Evolutionary conservation across 64 coral and sea anemone species (phyloP).

Genomic region (Porites lutea): DNA sequence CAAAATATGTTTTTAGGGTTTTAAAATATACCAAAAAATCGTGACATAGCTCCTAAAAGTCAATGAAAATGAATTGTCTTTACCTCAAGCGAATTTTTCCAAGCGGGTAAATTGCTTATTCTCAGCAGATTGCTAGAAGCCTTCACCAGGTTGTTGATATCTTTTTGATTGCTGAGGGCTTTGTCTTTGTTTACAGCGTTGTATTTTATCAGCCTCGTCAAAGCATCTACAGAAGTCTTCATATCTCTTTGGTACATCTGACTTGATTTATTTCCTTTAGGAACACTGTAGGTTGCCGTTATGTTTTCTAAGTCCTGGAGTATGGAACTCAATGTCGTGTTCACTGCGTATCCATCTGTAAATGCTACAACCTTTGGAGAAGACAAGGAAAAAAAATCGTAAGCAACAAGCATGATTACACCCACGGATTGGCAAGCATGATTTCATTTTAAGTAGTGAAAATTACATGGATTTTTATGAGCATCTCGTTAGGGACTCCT

Average conservation of each 20-base stretch:
- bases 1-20: too few relatives aligned
- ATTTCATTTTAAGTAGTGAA: too few relatives aligned
- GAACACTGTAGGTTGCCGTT: not conserved
- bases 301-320: not conserved
- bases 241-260: not conserved
- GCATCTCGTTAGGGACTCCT: too few relatives aligned
- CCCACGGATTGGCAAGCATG: too few relatives aligned
- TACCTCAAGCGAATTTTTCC: constrained; percentile 2
- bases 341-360: constrained; percentile 1
- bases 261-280: not conserved
- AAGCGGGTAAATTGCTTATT: not conserved
- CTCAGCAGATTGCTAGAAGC: not conserved
- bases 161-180: not conserved
- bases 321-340: not conserved
- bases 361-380: not conserved
- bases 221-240: not conserved
- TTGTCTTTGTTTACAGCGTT: not conserved
- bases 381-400: not conserved
- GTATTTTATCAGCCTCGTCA: not conserved
- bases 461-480: too few relatives aligned
- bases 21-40: too few relatives aligned
- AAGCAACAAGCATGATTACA: not conserved
- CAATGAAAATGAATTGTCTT: not conserved
- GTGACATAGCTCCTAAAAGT: not conserved
- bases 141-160: constrained; percentile 4